Base-by-base conservation (phyloP, 1,140 invertebrate species). In the Drosophila orena region DNA sequence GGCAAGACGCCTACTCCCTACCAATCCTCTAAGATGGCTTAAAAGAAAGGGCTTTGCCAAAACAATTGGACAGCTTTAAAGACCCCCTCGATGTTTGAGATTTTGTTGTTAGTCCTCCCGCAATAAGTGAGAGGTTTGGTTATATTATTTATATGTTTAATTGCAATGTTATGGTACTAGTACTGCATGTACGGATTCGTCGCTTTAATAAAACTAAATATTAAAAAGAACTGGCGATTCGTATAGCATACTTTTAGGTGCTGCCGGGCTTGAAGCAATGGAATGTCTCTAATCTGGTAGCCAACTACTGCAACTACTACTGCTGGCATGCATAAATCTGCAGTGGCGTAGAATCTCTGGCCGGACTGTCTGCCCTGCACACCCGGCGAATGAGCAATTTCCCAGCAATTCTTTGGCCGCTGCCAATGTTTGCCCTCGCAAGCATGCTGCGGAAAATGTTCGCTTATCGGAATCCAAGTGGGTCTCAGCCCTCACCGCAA, bases 391-490 rank as follows among this genome's bases (percentile, higher is more conserved):
- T 57, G 65, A 57, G 43, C 65, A 70, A 70, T 70, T 70, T 49
- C 43, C 68, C 40, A 56, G 66, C 65, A 57, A 70, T 70, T 70
- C 68, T 70, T 70, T 46, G 53, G 68, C 50, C 52, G 30, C 30
- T 57, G 64, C 60, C 43, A 43, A 57, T 70, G 68, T 70, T 70
- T 70, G 52, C 52, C 43, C 68, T 71, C 43, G 60, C 37, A 64
- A 65, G 60, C 22, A 68, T 65, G 60, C 46, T 70, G 43, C 68
- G 68, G 35, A 49, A 71, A 49, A 70, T 56, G 42, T 40, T 56
- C 68, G 68, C 65, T 70, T 70, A 70, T 70, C 64, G 34, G 64
- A 56, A 35, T 57, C 27, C 52, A 56, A 70, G 68, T 56, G 68
- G 35, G 43, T 35, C n/a, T 34, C 14, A 40, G 38, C 43, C 17